Conservation (phyloP, 2,888 invertebrate species). For the Thereva unica region DNA sequence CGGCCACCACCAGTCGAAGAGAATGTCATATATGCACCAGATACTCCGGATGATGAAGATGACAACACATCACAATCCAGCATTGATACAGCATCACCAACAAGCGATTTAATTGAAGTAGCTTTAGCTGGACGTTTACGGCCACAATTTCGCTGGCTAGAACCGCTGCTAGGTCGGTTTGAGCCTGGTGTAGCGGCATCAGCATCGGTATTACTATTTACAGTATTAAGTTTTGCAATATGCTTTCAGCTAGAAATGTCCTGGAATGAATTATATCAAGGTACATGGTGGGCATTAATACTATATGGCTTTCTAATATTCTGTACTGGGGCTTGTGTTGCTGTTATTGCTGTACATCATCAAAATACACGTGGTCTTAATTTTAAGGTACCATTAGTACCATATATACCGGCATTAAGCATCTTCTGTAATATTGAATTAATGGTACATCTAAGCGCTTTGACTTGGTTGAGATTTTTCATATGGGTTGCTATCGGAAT, state of each 20-base stretch:
- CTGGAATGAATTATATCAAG: conserved; percentile 61
- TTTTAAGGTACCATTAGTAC: conserved; percentile 82
- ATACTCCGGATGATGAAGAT: conserved; percentile 62
- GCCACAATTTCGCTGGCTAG: conserved; percentile 73
- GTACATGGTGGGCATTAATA: conserved; percentile 71
- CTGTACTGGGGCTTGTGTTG: conserved; percentile 68
- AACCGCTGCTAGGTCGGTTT: conserved; percentile 72
- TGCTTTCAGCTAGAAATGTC: conserved; percentile 70
- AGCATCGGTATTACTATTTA: conserved; percentile 72
- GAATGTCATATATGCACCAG: conserved; percentile 61
- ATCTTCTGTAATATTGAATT: conserved; percentile 80
- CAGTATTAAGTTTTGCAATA: conserved; percentile 68
- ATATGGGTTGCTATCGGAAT: conserved; percentile 87
- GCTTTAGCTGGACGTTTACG: conserved; percentile 76
- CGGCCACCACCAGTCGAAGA: conserved; percentile 64
- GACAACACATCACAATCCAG: conserved; percentile 68
- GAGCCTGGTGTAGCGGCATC: conserved; percentile 78
- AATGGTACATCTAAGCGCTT: conserved; percentile 78
- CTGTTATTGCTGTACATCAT: conserved; percentile 76
- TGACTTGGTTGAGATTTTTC: conserved; percentile 84
- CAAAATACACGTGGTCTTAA: conserved; percentile 72
- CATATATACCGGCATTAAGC: conserved; percentile 76
- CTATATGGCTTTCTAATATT: conserved; percentile 67
- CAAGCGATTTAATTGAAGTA: conserved; percentile 62
- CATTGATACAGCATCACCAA: conserved; percentile 65